Percentiles rank a stretch among this genome's conserved stretches.
These are phyloP conservation scores for Alcedo quadribrachys DNA, from an alignment of 2,797 vertebrate genomes.

Conservation along the genomic window DNA sequence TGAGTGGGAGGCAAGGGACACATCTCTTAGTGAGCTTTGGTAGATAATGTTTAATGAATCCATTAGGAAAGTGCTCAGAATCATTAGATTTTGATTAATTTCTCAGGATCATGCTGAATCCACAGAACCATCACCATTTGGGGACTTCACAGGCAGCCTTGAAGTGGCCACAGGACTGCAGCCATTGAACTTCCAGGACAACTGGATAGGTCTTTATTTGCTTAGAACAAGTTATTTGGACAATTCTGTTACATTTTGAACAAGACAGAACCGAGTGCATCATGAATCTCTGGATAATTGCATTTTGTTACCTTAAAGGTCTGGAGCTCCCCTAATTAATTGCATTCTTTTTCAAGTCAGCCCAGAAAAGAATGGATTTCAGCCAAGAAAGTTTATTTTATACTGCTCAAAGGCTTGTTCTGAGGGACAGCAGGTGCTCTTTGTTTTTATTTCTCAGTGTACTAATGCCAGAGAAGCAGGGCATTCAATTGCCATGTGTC, in stretches of 20 bases:
- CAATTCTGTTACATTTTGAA: conserved; percentile 34
- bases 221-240: conserved; percentile 11
- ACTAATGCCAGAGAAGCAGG: conserved; percentile 53
- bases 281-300: conserved; percentile 36
- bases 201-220: conserved; percentile 9
- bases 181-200: not conserved
- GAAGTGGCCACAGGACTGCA: not conserved
- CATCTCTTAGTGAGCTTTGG: not conserved
- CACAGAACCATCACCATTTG: not conserved
- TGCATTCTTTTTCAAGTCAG: conserved; percentile 47
- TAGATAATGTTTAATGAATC: not conserved
- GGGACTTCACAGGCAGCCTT: not conserved
- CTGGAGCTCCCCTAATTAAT: conserved; percentile 35
- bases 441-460: conserved; percentile 58
- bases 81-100: not conserved
- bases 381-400: conserved; percentile 56
- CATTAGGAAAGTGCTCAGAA: not conserved
- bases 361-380: conserved; percentile 18
- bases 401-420: conserved; percentile 51
- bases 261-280: conserved; percentile 32
- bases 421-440: conserved; percentile 63
- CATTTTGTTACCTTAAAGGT: conserved; percentile 48
- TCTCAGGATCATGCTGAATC: not conserved
- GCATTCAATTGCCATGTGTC: conserved; percentile 66
- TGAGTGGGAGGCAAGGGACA: not conserved